Evolutionary conservation across 2,113 vertebrate species (phyloP).

Genomic region (Gnathonemus echidnorhynchus): DNA sequence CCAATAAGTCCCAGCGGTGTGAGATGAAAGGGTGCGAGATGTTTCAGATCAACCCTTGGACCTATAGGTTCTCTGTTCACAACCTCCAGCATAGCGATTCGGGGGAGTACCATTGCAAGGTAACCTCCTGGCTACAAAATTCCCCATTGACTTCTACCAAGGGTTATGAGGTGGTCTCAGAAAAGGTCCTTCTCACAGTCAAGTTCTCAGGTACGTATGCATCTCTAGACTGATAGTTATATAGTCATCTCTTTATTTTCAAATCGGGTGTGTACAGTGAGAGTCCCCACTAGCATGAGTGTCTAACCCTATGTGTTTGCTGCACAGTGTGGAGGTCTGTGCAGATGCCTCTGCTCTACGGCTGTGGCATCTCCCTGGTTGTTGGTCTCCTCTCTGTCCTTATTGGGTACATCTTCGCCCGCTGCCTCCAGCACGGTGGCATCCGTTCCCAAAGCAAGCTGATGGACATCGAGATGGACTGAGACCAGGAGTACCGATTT

Average conservation of each 20-base stretch:
- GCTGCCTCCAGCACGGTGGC: slow-evolving; percentile 62
- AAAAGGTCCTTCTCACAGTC: slow-evolving; percentile 59
- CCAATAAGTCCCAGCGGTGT: slow-evolving; percentile 49
- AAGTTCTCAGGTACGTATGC: slow-evolving; percentile 67
- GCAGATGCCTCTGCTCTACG: slow-evolving; percentile 68
- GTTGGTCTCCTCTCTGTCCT: slow-evolving; percentile 69
- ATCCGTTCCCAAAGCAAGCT: slow-evolving; percentile 57
- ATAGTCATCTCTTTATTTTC: neutral
- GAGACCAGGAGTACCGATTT: slow-evolving; percentile 23
- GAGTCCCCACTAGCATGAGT: neutral
- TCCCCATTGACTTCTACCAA: slow-evolving; percentile 55
- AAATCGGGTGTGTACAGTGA: neutral
- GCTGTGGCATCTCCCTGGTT: slow-evolving; percentile 54
- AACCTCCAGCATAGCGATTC: slow-evolving; percentile 60
- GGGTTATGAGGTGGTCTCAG: slow-evolving; percentile 56
- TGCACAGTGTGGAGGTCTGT: slow-evolving; percentile 67
- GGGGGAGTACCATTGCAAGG: slow-evolving; percentile 65
- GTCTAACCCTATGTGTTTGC: neutral
- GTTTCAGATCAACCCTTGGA: slow-evolving; percentile 53
- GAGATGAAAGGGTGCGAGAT: slow-evolving; percentile 62
- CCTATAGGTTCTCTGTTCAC: slow-evolving; percentile 61
- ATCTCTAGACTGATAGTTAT: neutral
- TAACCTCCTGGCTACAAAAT: slow-evolving; percentile 61
- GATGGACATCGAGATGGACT: slow-evolving; percentile 75
- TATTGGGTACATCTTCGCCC: slow-evolving; percentile 69